Evolutionary conservation across 2,113 vertebrate species (phyloP), one percentile per base, ranked within the genome.

Genomic region (Diadophis punctatus): DNA sequence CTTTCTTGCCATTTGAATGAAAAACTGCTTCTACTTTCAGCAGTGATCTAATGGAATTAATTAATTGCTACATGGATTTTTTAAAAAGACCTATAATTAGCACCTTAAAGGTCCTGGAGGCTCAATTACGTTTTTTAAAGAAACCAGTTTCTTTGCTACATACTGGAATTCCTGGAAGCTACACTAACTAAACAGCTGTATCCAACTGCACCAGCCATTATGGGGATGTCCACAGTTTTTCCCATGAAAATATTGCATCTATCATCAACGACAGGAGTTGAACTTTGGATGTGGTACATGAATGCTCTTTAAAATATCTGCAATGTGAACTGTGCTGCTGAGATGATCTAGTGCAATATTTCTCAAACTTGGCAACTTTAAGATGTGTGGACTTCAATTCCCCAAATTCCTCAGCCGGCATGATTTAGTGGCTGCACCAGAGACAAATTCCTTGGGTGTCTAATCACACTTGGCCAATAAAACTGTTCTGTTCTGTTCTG

Each of bases 81-180:
- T 91, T 90, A 14, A 25, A 89, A 90, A 95, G 86, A 63, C 55
- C 9, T 0, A 94, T 96, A 95, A 96, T 96, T 94, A 95, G 30
- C 86, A 94, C 51, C 86, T 96, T 96, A 90, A 39, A 89, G 94
- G 92, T 95, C 53, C 86, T 1, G 1, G 11, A 52, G 1, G 63
- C 84, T 95, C 51, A 93, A 94, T 97, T 96, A 92, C 86, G 30
- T 94, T 96, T 96, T 91, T 95, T 68, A 95, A 46, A 94, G 94
- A 92, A 95, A 86, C 87, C 49, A 51, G 25, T 95, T 94, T 25
- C 46, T 93, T 90, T 68, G 89, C 48, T 92, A 58, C 25, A 68
- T 63, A 94, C 93, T 95, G 94, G 94, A 96, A 96, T 80, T 93
- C 94, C 0, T 80, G 27, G 86, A 39, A 89, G 90, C 93, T 90